Evolutionary conservation across 2,888 invertebrate genomes (phyloP).

Genomic region (Zaprionus obscuricornis): DNA sequence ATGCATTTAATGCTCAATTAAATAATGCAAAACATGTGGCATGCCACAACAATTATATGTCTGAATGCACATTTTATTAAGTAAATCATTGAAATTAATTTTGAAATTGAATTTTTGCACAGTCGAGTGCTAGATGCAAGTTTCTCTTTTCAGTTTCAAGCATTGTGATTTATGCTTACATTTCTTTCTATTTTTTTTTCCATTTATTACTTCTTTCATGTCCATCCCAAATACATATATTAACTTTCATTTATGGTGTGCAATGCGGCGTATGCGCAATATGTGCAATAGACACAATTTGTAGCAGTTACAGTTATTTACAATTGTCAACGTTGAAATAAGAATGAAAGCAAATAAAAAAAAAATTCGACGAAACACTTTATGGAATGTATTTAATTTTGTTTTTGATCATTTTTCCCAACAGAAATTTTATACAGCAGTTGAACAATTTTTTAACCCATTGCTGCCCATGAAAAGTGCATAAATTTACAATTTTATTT

Average conservation of each 20-base stretch:
- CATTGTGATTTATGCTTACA: constrained; percentile 36
- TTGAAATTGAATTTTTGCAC: constrained; percentile 31
- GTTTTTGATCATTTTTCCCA: constrained; percentile 2
- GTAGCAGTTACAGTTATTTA: constrained; percentile 56
- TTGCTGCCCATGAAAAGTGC: constrained; percentile 61
- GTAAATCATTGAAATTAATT: constrained; percentile 61
- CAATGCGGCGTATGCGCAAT: constrained; percentile 68
- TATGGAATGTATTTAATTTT: constrained; percentile 64
- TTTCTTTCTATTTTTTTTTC: constrained; percentile 13
- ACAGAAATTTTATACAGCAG: constrained; percentile 54
- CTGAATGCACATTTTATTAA: constrained; percentile 40
- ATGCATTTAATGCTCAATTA: constrained; percentile 14
- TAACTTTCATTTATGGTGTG: constrained; percentile 59
- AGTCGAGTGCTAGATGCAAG: neutral
- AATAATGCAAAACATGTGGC: constrained; percentile 4
- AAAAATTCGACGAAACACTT: constrained; percentile 52
- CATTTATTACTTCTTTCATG: too few relatives aligned
- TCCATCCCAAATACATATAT: constrained; percentile 42
- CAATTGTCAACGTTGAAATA: constrained; percentile 22
- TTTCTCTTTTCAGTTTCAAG: constrained; percentile 13
- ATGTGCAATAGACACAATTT: constrained; percentile 64
- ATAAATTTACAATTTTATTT: constrained; percentile 68
- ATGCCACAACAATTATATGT: constrained; percentile 35
- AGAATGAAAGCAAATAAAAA: constrained; percentile 3
- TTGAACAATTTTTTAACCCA: constrained; percentile 51